Evolutionary conservation across 1,140 invertebrate species (phyloP), one percentile per base, ranked within the genome.

Genomic region (Sinella curviseta): DNA sequence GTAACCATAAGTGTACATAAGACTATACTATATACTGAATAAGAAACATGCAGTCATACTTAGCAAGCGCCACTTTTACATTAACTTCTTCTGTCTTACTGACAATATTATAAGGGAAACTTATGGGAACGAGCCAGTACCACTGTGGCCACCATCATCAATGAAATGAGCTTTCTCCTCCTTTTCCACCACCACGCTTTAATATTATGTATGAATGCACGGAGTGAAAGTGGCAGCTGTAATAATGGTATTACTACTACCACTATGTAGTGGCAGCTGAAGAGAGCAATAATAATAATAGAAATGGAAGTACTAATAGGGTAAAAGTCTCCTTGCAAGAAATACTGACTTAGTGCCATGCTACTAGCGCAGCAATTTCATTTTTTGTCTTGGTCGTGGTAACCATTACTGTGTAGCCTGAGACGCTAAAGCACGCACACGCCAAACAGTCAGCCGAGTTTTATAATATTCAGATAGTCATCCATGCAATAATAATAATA

Each of bases 141-240:
- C n/a, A n/a, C n/a, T n/a, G n/a, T n/a, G n/a, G n/a, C 55, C 24
- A 60, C 55, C 55, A 60, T 60, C 55, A 60, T 60, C 55, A 60
- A 26, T 60, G 55, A 24, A 60, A 60, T 60, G 55, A 60, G 55
- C 12, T 60, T 26, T 26, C 14, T 60, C 24, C 55, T 60, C n/a
- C n/a, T n/a, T n/a, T n/a, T n/a, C n/a, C n/a, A n/a, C n/a, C n/a
- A n/a, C n/a, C n/a, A n/a, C n/a, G n/a, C 14, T 60, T 24, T 60
- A 60, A 60, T 60, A 60, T 60, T 60, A 60, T 60, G 55, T n/a
- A 60, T 60, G 55, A 60, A 60, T 60, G 55, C 55, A 60, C 24
- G 55, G 24, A 60, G 55, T 8, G n/a, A 60, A 60, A 60, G 55
- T 60, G 55, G 55, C 55, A 60, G 55, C 24, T 60, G 55, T 3